Evolutionary conservation across 2,797 vertebrate species (phyloP).

Genomic region (Cryptoprocta ferox): DNA sequence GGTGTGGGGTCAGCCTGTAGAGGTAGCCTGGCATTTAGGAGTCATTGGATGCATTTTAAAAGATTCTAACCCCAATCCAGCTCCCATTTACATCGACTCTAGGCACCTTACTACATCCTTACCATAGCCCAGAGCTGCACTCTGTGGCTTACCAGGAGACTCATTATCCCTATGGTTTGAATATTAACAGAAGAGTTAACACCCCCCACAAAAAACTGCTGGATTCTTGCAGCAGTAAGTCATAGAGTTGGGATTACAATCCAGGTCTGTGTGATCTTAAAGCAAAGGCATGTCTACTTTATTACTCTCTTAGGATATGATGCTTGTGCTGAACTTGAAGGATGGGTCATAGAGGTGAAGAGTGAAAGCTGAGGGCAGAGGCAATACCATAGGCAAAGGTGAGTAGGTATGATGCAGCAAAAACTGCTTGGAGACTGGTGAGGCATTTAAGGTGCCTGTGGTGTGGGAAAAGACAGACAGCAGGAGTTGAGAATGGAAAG

Average conservation of each 20-base stretch:
- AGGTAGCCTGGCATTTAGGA: not conserved
- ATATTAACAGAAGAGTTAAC: not conserved
- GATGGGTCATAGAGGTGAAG: not conserved
- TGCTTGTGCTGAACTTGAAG: not conserved
- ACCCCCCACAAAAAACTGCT: not conserved
- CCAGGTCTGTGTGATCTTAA: not conserved
- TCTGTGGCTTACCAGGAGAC: not conserved
- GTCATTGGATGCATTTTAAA: not conserved
- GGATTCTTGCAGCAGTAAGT: not conserved
- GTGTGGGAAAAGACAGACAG: not conserved
- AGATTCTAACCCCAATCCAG: not conserved
- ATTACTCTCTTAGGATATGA: not conserved
- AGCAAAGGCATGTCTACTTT: not conserved
- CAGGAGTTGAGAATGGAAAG: not conserved
- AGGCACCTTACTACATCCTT: not conserved
- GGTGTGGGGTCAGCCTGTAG: not conserved
- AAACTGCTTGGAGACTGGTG: not conserved
- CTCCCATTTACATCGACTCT: not conserved
- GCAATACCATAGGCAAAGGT: not conserved
- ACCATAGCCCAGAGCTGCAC: not conserved
- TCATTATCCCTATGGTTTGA: not conserved
- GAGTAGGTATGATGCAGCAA: not conserved
- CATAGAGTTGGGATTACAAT: not conserved
- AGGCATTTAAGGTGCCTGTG: not conserved
- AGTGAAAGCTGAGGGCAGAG: not conserved